A percentile compares a stretch with the other conserved stretches of the same genome.
Conservation (phyloP, 2,888 invertebrate genomes). For the Blastobasis lacticolella region DNA sequence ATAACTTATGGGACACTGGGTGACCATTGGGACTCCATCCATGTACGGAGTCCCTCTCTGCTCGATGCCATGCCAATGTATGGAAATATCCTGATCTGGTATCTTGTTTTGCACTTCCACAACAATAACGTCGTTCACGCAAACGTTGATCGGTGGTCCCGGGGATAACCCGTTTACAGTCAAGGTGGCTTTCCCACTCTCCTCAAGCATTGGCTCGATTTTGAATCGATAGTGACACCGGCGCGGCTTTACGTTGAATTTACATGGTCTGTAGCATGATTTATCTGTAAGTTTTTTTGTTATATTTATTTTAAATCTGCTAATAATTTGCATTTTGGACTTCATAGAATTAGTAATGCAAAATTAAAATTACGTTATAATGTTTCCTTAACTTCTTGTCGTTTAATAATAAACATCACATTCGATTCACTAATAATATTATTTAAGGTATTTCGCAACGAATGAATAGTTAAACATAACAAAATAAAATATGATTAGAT, state of each 20-base stretch:
- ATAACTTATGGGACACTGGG: constrained; percentile 82
- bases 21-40: constrained; percentile 86
- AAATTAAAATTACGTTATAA: neutral
- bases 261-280: constrained; percentile 64
- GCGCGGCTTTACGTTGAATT: constrained; percentile 65
- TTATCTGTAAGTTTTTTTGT: constrained; percentile 34
- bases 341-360: neutral
- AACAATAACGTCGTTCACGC: constrained; percentile 81
- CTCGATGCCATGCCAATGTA: constrained; percentile 85
- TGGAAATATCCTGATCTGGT: constrained; percentile 77
- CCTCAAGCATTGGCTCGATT: constrained; percentile 42
- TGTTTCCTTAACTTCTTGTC: too few species aligned
- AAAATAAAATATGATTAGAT: too few species aligned
- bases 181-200: constrained; percentile 41
- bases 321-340: neutral
- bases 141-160: constrained; percentile 77
- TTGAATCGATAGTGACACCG: constrained; percentile 54
- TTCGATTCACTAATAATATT: too few species aligned
- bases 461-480: too few species aligned
- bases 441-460: too few species aligned
- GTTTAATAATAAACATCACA: too few species aligned
- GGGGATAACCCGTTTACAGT: constrained; percentile 54
- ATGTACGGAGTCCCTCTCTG: constrained; percentile 79
- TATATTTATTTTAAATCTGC: neutral
- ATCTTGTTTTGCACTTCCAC: constrained; percentile 83